Base-by-base conservation (phyloP, 1,140 invertebrate species). In the Anoplophora glabripennis region DNA sequence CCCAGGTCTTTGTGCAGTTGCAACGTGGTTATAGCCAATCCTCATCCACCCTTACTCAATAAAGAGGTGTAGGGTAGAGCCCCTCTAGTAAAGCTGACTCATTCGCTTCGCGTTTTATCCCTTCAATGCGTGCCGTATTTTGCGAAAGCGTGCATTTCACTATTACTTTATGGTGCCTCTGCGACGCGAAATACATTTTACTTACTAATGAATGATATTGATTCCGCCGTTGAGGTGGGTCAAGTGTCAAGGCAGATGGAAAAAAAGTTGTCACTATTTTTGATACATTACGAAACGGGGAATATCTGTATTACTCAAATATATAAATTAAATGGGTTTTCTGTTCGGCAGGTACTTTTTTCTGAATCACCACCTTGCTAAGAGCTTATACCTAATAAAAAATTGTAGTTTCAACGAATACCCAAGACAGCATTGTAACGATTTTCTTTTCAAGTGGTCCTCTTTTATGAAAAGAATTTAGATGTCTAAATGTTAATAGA, bases 11-110 rank as follows among this genome's bases (percentile, higher is more conserved):
- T 69, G 67, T 58, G 70, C 68, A 75, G 67, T 71, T 71, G 70
- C 67, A 72, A 53, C 62, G 65, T 61, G 59, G 69, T 57, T 61
- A 70, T 71, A 66, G 71, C 71, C 66, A 72, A 74, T 73, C 70
- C 65, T 66, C 64, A 69, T 59, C 62, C 72, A 73, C 73, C 73
- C 73, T 75, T 72, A 71, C 69, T 60, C 72, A 72, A 75, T 75
- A 73, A 72, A 72, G 72, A 69, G 72, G 68, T 70, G 68, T 68
- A 69, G 73, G 69, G 69, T 65, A 67, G 61, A 66, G 41, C 64
- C 68, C 68, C 68, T 67, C 60, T 49, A 57, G 57, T 64, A 64
- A 63, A 66, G 72, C 68, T 74, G 72, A 74, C 66, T 74, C 72
- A 74, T 74, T 57, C 53, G 60, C 10, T 33, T 33, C 17, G 35